A percentile compares a stretch with the other conserved stretches of the same genome.
Evolutionary conservation across 1,140 invertebrate species (phyloP).

Genomic region (Stegodyphus dumicola): DNA sequence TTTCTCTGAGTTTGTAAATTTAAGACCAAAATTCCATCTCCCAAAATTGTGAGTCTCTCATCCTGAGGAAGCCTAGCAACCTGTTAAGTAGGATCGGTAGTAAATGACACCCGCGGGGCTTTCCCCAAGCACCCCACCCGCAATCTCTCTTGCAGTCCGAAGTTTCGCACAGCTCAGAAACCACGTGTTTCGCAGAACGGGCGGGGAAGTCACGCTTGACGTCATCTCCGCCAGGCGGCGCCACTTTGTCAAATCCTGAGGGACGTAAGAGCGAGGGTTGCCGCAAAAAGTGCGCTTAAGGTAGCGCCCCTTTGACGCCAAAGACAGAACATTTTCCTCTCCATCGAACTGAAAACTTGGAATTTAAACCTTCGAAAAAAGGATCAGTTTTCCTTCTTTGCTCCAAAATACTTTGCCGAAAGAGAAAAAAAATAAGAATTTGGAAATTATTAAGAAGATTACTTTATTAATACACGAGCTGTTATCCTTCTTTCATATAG

Average conservation of each 20-base stretch:
- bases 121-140: neutral
- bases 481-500: too few relatives aligned
- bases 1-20: too few relatives aligned
- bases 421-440: too few relatives aligned
- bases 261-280: conserved; percentile 30
- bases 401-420: too few relatives aligned
- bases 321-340: neutral
- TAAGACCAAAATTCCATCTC: too few relatives aligned
- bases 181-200: conserved; percentile 31
- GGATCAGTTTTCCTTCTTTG: too few relatives aligned
- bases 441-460: too few relatives aligned
- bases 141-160: conserved; percentile 32
- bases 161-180: conserved; percentile 37
- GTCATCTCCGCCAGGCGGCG: conserved; percentile 40
- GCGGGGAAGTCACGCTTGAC: conserved; percentile 37
- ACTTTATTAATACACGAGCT: too few relatives aligned
- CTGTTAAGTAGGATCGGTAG: conserved; percentile 33
- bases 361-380: neutral
- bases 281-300: neutral
- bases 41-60: too few relatives aligned
- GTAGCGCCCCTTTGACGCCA: conserved; percentile 31
- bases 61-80: conserved; percentile 8
- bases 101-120: conserved; percentile 46
- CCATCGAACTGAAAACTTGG: neutral
- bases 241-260: conserved; percentile 27